Evolutionary conservation across 1,140 invertebrate genomes (phyloP), one percentile per base, ranked within the genome.

Genomic region (Yoshiicerus persimilis): DNA sequence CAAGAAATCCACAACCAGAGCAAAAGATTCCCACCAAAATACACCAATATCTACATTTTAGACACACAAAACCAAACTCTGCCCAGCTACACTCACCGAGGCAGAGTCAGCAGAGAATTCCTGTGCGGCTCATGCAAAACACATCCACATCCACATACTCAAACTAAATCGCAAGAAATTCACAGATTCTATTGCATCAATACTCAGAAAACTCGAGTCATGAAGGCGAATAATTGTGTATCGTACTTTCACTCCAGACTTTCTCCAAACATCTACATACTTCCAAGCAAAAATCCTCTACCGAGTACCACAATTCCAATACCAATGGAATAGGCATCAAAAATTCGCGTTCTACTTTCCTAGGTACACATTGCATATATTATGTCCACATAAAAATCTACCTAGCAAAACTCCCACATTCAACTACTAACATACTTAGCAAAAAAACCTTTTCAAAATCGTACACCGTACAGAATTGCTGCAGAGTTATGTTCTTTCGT

Each of bases 31-130:
- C 64, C 23, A 38, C 75, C 20, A 77, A 75, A 80, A 56, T 56
- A 56, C n/a, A 16, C 6, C 70, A 34, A 20, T 20, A 2, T n/a
- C 75, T 80, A n/a, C 16, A 38, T 80, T 80, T 80, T 11, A 23
- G 10, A 30, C 8, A 75, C 27, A 75, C 62, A 20, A 20, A 23
- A 75, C 34, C 38, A 32, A 36, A 80, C 75, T 80, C 75, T 23
- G 36, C 75, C 75, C 66, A 70, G 13, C 66, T 4, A 56, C 16
- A 70, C 66, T 11, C 75, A 80, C 16, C 38, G 16, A 80, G 75
- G 36, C 75, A 80, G 20, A 80, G 75, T 80, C 75, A 80, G 20
- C 32, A 80, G 75, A 80, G 75, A 80, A 80, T 80, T 80, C n/a
- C 75, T 80, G 75, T 80, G 75, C 38, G 75, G 34, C 20, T 80